These are phyloP conservation scores for Xiphorhynchus erythropygius DNA, from an alignment of 2,797 vertebrate genomes.

Conservation along the genomic window DNA sequence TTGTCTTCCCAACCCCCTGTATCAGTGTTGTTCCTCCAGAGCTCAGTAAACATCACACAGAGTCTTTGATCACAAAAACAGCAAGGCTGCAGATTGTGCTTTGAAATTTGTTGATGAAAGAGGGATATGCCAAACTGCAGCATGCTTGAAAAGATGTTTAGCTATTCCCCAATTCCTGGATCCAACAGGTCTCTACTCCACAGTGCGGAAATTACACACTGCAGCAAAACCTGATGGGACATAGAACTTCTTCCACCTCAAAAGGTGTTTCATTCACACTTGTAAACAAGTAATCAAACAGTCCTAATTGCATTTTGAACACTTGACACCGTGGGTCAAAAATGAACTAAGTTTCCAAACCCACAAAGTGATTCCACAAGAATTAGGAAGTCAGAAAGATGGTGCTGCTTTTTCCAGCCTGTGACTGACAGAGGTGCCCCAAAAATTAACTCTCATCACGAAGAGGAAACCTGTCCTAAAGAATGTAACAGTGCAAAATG, in stretches of 20 bases:
- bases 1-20: not conserved
- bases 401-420: not conserved
- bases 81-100: not conserved
- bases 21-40: not conserved
- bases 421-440: not conserved
- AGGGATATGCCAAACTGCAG: not conserved
- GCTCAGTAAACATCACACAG: not conserved
- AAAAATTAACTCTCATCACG: not conserved
- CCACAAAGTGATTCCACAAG: not conserved
- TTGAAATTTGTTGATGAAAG: not conserved
- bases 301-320: not conserved
- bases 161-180: not conserved
- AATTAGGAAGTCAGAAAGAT: not conserved
- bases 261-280: slow-evolving; percentile 2
- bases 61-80: not conserved
- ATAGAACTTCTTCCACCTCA: not conserved
- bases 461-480: not conserved
- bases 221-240: not conserved
- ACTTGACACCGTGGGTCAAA: not conserved
- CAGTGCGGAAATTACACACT: not conserved
- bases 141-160: not conserved
- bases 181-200: not conserved
- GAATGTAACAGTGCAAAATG: not conserved
- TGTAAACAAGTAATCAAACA: not conserved
- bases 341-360: not conserved